phyloP scores from a whole-genome alignment of 2,888 invertebrate genomes.

The Athrips mouffetella region DNA sequence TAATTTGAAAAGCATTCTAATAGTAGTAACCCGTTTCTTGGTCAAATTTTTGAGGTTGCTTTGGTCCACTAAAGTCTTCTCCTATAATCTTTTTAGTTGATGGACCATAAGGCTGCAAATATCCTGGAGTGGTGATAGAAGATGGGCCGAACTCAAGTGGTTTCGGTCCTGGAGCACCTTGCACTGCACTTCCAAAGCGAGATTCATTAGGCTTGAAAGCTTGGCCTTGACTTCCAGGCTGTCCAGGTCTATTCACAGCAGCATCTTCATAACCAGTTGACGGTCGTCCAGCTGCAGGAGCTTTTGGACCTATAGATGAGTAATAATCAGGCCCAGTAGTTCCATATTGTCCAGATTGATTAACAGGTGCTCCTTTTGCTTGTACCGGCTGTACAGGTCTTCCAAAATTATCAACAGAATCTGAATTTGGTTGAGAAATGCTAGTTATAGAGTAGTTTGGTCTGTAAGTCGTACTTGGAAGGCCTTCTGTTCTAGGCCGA shows the following conservation, averaged over 20 bases:
- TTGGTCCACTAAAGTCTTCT: slow-evolving; percentile 62
- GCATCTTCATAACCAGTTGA: neutral
- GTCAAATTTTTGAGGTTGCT: slow-evolving; percentile 51
- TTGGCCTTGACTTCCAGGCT: neutral
- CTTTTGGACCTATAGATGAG: neutral
- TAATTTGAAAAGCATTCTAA: slow-evolving; percentile 26
- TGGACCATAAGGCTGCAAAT: slow-evolving; percentile 7
- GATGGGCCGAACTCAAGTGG: slow-evolving; percentile 11
- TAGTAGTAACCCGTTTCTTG: slow-evolving; percentile 59
- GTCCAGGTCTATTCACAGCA: neutral
- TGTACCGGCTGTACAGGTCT: slow-evolving; percentile 7
- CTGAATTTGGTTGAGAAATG: slow-evolving; percentile 13
- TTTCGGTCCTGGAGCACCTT: slow-evolving; percentile 6
- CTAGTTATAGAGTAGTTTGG: slow-evolving; percentile 26
- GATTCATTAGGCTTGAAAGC: slow-evolving; percentile 9
- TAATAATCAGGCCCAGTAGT: neutral
- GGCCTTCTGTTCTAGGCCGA: neutral
- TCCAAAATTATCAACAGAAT: slow-evolving; percentile 18
- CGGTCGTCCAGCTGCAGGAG: neutral
- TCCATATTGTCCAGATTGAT: neutral
- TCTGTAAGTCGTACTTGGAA: slow-evolving; percentile 31
- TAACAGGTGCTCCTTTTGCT: neutral
- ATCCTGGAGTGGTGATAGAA: neutral
- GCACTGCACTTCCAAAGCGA: slow-evolving; percentile 5
- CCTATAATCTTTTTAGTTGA: slow-evolving; percentile 35